Evolutionary conservation across 2,113 vertebrate species (phyloP), one percentile per base, ranked within the genome.

Genomic region (Pterophyllum scalare): DNA sequence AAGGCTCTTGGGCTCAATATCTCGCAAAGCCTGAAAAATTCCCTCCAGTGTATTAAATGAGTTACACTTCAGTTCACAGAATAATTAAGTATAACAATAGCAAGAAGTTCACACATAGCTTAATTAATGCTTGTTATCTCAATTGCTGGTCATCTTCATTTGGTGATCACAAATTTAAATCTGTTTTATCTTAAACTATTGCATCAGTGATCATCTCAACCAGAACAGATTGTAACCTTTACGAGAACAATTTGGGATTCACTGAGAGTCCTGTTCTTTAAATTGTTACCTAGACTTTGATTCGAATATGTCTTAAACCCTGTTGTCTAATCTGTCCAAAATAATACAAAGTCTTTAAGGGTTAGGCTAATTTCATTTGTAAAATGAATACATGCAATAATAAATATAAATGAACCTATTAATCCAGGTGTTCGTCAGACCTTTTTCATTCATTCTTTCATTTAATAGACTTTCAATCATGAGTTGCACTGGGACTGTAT

Each of bases 1-100:
- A 70, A 87, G 38, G 59, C 35, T 77, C 33, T 56, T 43, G 46
- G 40, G 19, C 40, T 82, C 20, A 31, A 85, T 85, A 75, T 75
- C 59, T 58, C 59, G 14, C 26, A 43, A 62, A 83, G 60, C 82
- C 75, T 89, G 67, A 89, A 54, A 84, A 24, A 74, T 58, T 81
- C 79, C 64, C 81, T 84, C 15, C 6, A 22, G 84, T 43, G 22
- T 26, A 59, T 80, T 76, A 61, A 38, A 17, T 61, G 70, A 46
- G 67, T 64, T 59, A 65, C 19, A 28, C 80, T 75, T 79, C 10
- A 70, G 62, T 75, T 74, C 76, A 31, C 49, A 22, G 56, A 83
- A 79, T 84, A 81, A 83, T 90, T 81, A 64, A 43, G 12, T 64
- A 20, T 11, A 10, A n/a, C 7, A 5, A 83, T 20, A 79, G 52